Conservation (phyloP, 2,797 vertebrate species). For the Sciurus vulgaris region DNA sequence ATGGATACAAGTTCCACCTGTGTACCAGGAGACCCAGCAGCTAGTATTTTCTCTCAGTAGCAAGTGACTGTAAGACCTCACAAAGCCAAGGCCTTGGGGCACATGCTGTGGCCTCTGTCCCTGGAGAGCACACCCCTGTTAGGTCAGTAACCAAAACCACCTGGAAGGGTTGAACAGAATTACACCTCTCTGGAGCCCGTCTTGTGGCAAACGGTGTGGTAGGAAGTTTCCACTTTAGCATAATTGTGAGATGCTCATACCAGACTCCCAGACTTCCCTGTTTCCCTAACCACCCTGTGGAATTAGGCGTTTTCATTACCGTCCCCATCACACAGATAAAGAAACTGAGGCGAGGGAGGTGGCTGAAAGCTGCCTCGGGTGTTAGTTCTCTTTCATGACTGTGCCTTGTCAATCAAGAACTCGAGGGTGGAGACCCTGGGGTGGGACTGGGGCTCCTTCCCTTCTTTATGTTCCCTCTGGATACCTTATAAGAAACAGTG, state of each 20-base stretch:
- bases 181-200: neutral
- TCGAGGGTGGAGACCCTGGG: neutral
- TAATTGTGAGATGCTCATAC: neutral
- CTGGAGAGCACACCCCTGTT: too few species aligned
- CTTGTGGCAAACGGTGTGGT: neutral
- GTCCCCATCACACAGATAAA: neutral
- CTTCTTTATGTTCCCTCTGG: neutral
- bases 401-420: neutral
- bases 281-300: neutral
- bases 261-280: neutral
- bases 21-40: neutral
- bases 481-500: neutral
- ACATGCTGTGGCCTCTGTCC: neutral
- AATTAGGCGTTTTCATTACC: neutral
- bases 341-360: neutral
- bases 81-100: neutral
- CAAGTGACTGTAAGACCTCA: neutral
- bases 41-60: neutral
- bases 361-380: neutral
- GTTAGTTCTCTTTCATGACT: neutral
- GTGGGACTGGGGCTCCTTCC: neutral
- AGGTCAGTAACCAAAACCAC: neutral
- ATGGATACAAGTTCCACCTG: neutral
- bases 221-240: neutral
- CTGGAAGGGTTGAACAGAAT: neutral